Base-by-base conservation (phyloP, 2,113 vertebrate genomes). In the Grantiella picta region DNA sequence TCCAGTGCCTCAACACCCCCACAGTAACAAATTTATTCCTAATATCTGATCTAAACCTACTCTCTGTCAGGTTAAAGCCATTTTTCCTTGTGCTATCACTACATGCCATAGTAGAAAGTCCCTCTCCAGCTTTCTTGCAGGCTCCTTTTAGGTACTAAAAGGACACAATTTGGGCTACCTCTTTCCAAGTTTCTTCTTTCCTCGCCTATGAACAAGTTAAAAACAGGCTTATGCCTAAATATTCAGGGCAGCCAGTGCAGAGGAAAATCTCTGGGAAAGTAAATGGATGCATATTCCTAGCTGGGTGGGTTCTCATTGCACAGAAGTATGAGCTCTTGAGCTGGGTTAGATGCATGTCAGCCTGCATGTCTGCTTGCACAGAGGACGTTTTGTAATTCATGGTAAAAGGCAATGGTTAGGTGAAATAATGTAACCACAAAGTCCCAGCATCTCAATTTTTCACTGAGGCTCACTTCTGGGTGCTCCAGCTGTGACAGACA, bases 371-470 rank as follows among this genome's bases (percentile, higher is more conserved):
- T 57, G 59, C 50, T 16, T 28, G 54, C 49, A 53, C 28, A 44
- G 33, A 70, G 42, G 36, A 54, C 13, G 7, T 49, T 73, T 50
- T 45, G 50, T 29, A 73, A 77, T 28, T 31, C 44, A 47, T 2
- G 1, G 15, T 53, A 66, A 90, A 85, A 79, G n/a, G 15, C 24
- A 76, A 28, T 0, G 0, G 14, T 47, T 47, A 56, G 33, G 49
- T 59, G 56, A 78, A 82, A 59, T 42, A 68, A 56, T 76, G 50
- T 42, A 42, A 72, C 44, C 15, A n/a, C 35, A 49, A 89, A 54
- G 47, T 64, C 24, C n/a, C 28, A 69, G 53, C 33, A 69, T n/a
- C 20, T 61, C 76, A 44, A 15, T 82, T 79, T 86, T 69, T 64
- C 33, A 29, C 27, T 80, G 24, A 19, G 29, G 44, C 33, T 88